A percentile compares a stretch with the other conserved stretches of the same genome.
phyloP scores from a whole-genome alignment of 1,140 invertebrate species.

The Mya arenaria region DNA sequence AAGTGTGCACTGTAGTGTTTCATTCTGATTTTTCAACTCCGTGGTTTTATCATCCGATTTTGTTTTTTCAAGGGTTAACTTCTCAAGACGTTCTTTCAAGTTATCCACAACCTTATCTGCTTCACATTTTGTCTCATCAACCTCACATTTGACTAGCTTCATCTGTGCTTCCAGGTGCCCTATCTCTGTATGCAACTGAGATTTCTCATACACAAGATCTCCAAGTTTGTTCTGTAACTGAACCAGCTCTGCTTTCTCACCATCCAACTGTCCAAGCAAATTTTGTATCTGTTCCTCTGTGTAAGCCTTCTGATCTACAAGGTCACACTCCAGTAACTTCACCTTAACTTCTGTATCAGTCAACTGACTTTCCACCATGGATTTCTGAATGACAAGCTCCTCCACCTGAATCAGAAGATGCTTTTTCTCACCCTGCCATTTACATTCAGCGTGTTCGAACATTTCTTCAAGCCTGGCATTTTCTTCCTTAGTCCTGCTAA shows the following conservation, averaged over 20 bases:
- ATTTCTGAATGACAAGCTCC: conserved; percentile 37
- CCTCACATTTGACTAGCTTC: conserved; percentile 40
- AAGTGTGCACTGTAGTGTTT: conserved; percentile 26
- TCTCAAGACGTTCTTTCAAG: conserved; percentile 18
- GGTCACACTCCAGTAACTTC: conserved; percentile 12
- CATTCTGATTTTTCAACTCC: conserved; percentile 19
- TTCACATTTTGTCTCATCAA: conserved; percentile 12
- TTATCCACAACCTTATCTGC: conserved; percentile 34
- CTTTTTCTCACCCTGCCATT: conserved; percentile 42
- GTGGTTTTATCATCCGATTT: conserved; percentile 1
- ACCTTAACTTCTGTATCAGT: conserved; percentile 23
- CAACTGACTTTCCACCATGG: conserved; percentile 18
- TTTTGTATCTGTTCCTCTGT: conserved; percentile 19
- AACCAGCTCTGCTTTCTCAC: conserved; percentile 21
- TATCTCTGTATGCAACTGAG: conserved; percentile 36
- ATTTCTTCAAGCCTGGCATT: conserved; percentile 34
- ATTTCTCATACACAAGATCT: conserved; percentile 50
- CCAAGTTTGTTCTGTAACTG: conserved; percentile 50
- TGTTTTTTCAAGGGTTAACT: conserved; percentile 19
- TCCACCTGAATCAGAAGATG: conserved; percentile 36
- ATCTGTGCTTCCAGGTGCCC: conserved; percentile 44
- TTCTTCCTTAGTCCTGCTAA: conserved; percentile 35
- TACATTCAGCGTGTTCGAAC: conserved; percentile 4
- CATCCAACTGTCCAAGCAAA: conserved; percentile 21
- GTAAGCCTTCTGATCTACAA: conserved; percentile 18